Evolutionary conservation across 1,140 invertebrate species (phyloP).

Genomic region (Drosophila nikananu): DNA sequence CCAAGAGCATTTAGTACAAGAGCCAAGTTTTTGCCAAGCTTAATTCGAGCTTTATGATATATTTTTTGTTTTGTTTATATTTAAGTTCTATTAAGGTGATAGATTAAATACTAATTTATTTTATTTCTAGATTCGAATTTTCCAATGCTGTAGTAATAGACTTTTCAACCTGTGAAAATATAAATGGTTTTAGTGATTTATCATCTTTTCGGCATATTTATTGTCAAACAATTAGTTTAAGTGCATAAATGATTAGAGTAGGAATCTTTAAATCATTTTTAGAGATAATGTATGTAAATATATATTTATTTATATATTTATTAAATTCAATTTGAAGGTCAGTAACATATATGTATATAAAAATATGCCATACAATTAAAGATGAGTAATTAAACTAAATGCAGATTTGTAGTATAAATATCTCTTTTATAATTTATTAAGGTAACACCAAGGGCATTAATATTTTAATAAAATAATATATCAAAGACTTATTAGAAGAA

Average conservation of each 20-base stretch:
- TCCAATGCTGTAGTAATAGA: neutral
- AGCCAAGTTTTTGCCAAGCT: neutral
- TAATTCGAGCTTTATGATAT: neutral
- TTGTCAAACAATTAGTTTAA: neutral
- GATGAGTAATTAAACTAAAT: neutral
- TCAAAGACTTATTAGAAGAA: neutral
- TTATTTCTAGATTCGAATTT: neutral
- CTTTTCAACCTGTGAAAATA: neutral
- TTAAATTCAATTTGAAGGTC: neutral
- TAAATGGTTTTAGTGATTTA: neutral
- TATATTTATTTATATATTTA: no score
- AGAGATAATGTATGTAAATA: neutral
- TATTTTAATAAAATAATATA: neutral
- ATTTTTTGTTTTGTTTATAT: no score
- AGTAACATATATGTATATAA: no score
- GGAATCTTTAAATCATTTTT: neutral
- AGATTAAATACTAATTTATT: constrained; percentile 16
- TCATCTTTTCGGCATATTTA: neutral
- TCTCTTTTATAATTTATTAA: neutral
- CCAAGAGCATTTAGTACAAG: constrained; percentile 13
- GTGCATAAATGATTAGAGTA: neutral
- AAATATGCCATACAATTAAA: no score
- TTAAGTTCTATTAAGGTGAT: neutral
- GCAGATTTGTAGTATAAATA: neutral
- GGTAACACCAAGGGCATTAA: neutral